Evolutionary conservation across 2,797 vertebrate genomes (phyloP).

Genomic region (Acestrorhynchus altus): DNA sequence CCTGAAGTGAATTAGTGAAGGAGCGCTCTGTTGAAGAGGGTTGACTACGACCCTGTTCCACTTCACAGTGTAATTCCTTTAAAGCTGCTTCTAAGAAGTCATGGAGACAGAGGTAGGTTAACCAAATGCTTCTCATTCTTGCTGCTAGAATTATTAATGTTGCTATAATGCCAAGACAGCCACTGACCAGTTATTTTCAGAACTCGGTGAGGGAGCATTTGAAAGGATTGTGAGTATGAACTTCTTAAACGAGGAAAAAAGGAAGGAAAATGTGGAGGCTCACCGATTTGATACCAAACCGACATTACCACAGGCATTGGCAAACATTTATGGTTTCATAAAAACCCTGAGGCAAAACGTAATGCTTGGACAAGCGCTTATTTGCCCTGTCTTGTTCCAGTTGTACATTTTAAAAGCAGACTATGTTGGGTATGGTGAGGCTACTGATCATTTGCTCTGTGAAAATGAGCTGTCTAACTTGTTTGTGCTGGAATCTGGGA

Average conservation of each 20-base stretch:
- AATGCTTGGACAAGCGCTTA: neutral
- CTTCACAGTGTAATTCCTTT: constrained; percentile 22
- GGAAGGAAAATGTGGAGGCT: constrained; percentile 39
- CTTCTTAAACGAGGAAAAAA: constrained; percentile 41
- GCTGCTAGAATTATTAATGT: neutral
- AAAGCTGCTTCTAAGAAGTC: constrained; percentile 42
- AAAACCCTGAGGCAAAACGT: constrained; percentile 11
- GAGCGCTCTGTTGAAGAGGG: constrained; percentile 10
- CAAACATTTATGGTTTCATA: constrained; percentile 23
- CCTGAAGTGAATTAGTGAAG: constrained; percentile 2
- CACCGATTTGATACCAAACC: constrained; percentile 16
- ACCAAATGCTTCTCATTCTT: neutral
- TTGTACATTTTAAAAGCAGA: constrained; percentile 41
- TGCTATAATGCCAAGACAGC: neutral
- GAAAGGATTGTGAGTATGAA: constrained; percentile 17
- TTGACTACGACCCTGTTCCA: neutral
- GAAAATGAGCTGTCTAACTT: neutral
- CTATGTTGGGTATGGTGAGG: constrained; percentile 27
- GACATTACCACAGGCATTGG: constrained; percentile 27
- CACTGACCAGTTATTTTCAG: neutral
- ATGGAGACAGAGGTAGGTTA: constrained; percentile 83
- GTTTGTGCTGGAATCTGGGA: constrained; percentile 11
- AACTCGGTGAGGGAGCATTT: neutral
- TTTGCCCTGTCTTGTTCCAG: constrained; percentile 12
- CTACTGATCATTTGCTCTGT: neutral